phyloP scores from a whole-genome alignment of 2,113 vertebrate species.

The Phaetusa simplex region DNA sequence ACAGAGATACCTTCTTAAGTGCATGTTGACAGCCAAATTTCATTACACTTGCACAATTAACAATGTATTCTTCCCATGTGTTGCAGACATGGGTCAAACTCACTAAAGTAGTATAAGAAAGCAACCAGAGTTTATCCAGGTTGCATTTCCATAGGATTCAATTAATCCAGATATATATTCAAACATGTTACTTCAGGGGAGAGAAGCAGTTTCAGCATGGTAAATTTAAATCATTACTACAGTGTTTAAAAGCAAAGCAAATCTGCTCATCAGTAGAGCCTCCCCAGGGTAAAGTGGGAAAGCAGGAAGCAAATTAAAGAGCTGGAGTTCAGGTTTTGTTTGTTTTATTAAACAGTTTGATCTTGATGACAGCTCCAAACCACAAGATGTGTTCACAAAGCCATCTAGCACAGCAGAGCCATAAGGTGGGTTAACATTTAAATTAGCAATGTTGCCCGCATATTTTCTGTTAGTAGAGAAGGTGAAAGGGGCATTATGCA shows the following conservation, averaged over 20 bases:
- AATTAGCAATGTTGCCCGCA: neutral
- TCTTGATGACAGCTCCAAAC: neutral
- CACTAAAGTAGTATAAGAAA: neutral
- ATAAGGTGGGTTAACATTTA: neutral
- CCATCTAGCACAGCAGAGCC: neutral
- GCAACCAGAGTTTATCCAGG: neutral
- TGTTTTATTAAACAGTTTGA: conserved; percentile 24
- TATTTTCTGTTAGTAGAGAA: neutral
- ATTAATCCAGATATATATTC: neutral
- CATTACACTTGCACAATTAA: neutral
- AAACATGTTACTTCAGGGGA: neutral
- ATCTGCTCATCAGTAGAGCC: neutral
- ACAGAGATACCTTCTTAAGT: neutral
- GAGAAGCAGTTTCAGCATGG: neutral
- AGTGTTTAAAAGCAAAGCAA: conserved; percentile 36
- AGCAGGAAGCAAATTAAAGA: neutral
- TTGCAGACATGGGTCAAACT: neutral
- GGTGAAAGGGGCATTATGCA: neutral
- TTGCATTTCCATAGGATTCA: neutral
- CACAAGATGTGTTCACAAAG: neutral
- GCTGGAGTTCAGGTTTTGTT: neutral
- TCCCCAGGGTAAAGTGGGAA: neutral
- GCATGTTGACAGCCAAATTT: neutral
- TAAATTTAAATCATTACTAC: neutral
- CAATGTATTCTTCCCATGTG: neutral